Percentiles rank a stretch among this genome's conserved stretches.
phyloP scores from a whole-genome alignment of 2,888 invertebrate genomes.

The Leptothorax acervorum region DNA sequence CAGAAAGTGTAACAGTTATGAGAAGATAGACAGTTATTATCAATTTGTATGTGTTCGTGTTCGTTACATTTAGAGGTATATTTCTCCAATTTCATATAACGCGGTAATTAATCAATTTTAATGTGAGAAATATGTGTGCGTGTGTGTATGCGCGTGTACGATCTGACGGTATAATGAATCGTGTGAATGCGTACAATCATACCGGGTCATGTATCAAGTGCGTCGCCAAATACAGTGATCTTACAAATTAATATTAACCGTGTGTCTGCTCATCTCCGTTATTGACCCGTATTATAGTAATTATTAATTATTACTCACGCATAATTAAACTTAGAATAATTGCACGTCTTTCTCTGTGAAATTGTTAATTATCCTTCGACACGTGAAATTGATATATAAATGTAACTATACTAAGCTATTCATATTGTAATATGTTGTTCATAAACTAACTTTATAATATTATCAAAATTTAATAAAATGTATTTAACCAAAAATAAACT shows the following conservation, averaged over 20 bases:
- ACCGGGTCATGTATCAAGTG: background rate
- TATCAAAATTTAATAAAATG: background rate
- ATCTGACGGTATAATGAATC: constrained; percentile 12
- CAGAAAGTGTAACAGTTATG: constrained; percentile 26
- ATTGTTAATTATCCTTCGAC: constrained; percentile 10
- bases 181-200: constrained; percentile 5
- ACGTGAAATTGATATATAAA: background rate
- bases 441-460: background rate
- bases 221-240: background rate
- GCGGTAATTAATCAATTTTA: constrained; percentile 18
- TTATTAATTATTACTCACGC: constrained; percentile 1
- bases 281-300: background rate
- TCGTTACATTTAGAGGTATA: constrained; percentile 2
- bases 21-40: background rate
- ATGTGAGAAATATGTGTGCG: constrained; percentile 9
- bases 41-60: background rate
- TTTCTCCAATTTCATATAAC: constrained; percentile 9
- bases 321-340: constrained; percentile 16
- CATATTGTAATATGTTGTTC: background rate
- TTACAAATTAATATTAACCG: background rate
- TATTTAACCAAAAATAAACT: background rate
- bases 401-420: background rate
- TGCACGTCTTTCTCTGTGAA: background rate
- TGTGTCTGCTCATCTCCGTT: background rate
- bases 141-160: background rate